Evolutionary conservation across 2,113 vertebrate species (phyloP), one percentile per base, ranked within the genome.

Genomic region (Coptodon bakossiorum): DNA sequence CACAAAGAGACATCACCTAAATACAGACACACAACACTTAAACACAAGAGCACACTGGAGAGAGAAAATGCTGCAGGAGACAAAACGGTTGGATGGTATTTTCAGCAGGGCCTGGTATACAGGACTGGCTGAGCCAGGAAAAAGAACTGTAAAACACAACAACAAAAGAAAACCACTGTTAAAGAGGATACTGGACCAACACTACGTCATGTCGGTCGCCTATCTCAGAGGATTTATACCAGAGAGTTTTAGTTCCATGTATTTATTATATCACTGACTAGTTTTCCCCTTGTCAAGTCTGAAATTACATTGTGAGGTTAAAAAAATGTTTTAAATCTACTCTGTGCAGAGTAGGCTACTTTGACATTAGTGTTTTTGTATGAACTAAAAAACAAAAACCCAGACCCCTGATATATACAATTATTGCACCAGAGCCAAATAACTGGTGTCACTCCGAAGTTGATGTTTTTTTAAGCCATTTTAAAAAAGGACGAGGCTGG

Each of bases 111-210:
- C 97, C 98, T 99, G 98, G 98, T 98, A 97, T 97, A 99, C 98
- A 98, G 98, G 98, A 98, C 98, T 99, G 98, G 97, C 98, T 99
- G 98, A 98, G 98, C 98, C 98, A 99, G 98, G 98, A 98, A 99
- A 98, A 99, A 99, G 97, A 99, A 99, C 98, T 99, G 98, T 99
- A 99, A 99, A 99, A 99, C 98, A 99, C 98, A 99, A 99, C 98
- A 99, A 99, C 98, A 99, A 98, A 98, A 99, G 91, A 94, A 99
- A 98, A 99, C 98, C 98, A 99, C 98, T 98, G 98, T 99, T 99
- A 99, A 99, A 98, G 98, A 98, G 97, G 96, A 96, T 97, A 95
- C 97, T 97, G 91, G 93, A 98, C 98, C 97, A 97, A 97, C 96
- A 97, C 96, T 96, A 97, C 93, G 97, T 97, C 97, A 97, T 93